Evolutionary conservation across 2,113 vertebrate genomes (phyloP).

Genomic region (Lagenorhynchus albirostris): DNA sequence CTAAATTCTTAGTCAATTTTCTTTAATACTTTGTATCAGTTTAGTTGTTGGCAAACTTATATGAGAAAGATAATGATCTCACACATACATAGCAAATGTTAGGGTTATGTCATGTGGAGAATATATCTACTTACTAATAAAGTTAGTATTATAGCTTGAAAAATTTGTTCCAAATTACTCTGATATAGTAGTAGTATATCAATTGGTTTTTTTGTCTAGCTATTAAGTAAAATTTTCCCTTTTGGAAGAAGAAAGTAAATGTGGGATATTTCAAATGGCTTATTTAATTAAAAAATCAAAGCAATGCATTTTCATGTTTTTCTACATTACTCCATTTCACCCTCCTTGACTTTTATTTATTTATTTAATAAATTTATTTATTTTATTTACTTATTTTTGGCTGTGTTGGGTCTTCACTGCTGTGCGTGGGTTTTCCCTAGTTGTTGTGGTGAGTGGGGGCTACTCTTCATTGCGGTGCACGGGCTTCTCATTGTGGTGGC

Average conservation of each 20-base stretch:
- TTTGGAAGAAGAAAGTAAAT: neutral
- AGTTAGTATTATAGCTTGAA: neutral
- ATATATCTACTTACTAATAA: neutral
- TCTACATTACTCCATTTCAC: neutral
- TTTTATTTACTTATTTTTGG: too few species aligned
- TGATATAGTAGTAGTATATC: neutral
- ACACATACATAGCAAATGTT: neutral
- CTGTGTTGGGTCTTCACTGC: too few species aligned
- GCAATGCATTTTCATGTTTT: neutral
- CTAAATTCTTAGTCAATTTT: neutral
- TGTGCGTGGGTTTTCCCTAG: too few species aligned
- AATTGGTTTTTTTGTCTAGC: neutral
- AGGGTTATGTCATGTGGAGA: neutral
- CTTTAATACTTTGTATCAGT: neutral
- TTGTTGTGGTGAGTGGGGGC: too few species aligned
- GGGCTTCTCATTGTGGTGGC: too few species aligned
- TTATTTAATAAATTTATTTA: too few species aligned
- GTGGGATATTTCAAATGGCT: neutral
- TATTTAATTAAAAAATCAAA: neutral
- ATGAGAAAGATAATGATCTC: neutral
- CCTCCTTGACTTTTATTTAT: too few species aligned
- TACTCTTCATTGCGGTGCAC: too few species aligned
- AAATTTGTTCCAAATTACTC: neutral
- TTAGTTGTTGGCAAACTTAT: neutral
- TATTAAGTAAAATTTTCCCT: neutral